Percentiles rank a stretch among this genome's conserved stretches.
phyloP scores from a whole-genome alignment of 2,888 invertebrate genomes.

The Rhorus exstirpatorius region DNA sequence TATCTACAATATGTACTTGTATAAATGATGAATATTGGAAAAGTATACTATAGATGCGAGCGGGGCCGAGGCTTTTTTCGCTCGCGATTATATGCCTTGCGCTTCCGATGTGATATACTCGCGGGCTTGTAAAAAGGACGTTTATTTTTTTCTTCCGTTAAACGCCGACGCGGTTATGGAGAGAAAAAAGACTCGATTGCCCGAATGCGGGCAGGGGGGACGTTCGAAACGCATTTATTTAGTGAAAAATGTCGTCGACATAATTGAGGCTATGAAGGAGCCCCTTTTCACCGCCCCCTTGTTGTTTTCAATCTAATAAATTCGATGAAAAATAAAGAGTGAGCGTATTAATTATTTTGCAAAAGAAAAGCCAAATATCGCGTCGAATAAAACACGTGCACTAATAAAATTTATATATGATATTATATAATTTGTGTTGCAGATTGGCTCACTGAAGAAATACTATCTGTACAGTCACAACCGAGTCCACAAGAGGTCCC shows the following conservation, averaged over 20 bases:
- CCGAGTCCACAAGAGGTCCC: slow-evolving; percentile 94
- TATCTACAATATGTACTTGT: too few species aligned
- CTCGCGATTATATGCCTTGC: slow-evolving; percentile 53
- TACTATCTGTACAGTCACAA: slow-evolving; percentile 95
- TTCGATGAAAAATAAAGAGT: too few species aligned
- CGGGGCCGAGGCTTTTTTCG: slow-evolving; percentile 32
- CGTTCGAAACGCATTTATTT: slow-evolving; percentile 40
- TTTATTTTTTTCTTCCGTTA: slow-evolving; percentile 34
- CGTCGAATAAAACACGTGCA: too few species aligned
- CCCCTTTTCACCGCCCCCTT: slow-evolving; percentile 12
- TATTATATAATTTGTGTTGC: slow-evolving; percentile 85
- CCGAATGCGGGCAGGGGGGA: slow-evolving; percentile 3
- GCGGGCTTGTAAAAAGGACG: slow-evolving; percentile 38
- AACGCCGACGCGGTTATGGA: slow-evolving; percentile 40
- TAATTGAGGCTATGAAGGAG: slow-evolving; percentile 13
- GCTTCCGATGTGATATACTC: slow-evolving; percentile 14
- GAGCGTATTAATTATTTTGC: too few species aligned
- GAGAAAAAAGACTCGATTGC: slow-evolving; percentile 14
- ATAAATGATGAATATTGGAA: too few species aligned
- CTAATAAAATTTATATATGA: too few species aligned
- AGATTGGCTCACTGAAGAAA: slow-evolving; percentile 96
- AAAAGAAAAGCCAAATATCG: too few species aligned
- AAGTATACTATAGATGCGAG: slow-evolving; percentile 56
- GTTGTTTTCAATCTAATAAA: too few species aligned
- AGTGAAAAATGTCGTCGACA: slow-evolving; percentile 16